These are phyloP conservation scores for Sinocyclocheilus maitianheensis DNA, from an alignment of 2,113 vertebrate species.

Conservation along the genomic window DNA sequence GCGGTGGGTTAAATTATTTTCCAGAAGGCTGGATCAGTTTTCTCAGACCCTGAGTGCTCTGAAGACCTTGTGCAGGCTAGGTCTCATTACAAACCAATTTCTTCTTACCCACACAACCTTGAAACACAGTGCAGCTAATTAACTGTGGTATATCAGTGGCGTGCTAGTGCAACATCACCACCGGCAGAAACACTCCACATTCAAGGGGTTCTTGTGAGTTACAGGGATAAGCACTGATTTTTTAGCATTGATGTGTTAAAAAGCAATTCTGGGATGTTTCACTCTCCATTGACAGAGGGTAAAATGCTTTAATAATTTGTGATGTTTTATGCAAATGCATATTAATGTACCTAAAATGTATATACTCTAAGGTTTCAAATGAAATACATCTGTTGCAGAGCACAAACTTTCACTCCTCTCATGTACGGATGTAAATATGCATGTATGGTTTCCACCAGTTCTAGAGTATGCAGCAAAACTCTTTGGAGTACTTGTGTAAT, in stretches of 20 bases:
- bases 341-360: neutral
- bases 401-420: neutral
- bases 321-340: neutral
- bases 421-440: neutral
- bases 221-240: neutral
- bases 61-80: neutral
- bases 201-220: conserved; percentile 17
- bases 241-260: conserved; percentile 7
- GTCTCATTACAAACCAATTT: conserved; percentile 40
- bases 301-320: too few relatives aligned
- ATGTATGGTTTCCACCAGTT: neutral
- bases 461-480: neutral
- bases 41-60: neutral
- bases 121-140: conserved; percentile 49
- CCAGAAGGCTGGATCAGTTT: conserved; percentile 1
- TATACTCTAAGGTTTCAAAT: neutral
- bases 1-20: conserved; percentile 35
- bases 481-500: conserved; percentile 7
- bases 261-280: neutral
- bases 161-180: conserved; percentile 30
- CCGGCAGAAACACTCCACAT: conserved; percentile 38
- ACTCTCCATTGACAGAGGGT: neutral
- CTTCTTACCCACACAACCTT: neutral
- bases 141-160: conserved; percentile 37
- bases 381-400: neutral